Conservation (phyloP, 2,113 vertebrate species). For the Clinocottus analis region DNA sequence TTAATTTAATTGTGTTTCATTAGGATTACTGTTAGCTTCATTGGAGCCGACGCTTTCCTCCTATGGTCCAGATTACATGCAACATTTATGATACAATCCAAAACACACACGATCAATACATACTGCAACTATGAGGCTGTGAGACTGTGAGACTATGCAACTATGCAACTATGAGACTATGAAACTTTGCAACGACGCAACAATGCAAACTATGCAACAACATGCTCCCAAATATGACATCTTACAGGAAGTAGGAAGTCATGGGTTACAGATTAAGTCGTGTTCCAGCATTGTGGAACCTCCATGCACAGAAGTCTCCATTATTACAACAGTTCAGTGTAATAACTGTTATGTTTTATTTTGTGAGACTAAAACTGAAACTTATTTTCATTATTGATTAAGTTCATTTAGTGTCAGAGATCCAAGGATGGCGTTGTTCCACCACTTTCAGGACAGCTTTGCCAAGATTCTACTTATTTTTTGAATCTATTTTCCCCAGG, state of each 20-base stretch:
- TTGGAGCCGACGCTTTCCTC: neutral
- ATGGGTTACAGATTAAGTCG: neutral
- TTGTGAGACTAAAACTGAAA: neutral
- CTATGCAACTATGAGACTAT: too few species aligned
- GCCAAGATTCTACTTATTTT: neutral
- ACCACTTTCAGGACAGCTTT: too few species aligned
- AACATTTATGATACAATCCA: slow-evolving; percentile 13
- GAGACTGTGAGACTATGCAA: neutral
- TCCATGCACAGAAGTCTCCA: neutral
- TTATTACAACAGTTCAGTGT: neutral
- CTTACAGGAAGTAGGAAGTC: neutral
- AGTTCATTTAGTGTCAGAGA: neutral
- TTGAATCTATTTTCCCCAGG: neutral
- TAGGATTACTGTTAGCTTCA: neutral
- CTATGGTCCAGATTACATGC: neutral
- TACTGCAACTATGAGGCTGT: too few species aligned
- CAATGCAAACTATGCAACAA: neutral
- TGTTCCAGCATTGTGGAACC: neutral
- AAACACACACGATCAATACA: neutral
- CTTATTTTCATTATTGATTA: neutral
- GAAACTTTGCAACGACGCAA: neutral
- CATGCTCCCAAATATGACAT: neutral
- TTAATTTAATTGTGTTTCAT: neutral
- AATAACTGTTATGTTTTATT: neutral
- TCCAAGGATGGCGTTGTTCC: neutral